Evolutionary conservation across 2,888 invertebrate species (phyloP).

Genomic region (Cephus sareptanus): DNA sequence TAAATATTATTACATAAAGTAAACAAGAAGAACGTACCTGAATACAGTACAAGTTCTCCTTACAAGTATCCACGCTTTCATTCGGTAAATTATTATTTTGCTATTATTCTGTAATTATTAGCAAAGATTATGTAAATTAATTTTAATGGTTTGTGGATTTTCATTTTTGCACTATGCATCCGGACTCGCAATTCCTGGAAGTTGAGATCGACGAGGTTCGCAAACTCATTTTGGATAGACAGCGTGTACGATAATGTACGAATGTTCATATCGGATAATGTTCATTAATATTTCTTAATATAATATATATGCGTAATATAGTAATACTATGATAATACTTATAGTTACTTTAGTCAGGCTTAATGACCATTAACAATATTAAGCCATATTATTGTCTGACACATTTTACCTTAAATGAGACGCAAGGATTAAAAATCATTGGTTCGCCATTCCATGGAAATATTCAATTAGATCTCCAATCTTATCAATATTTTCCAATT

Average conservation of each 20-base stretch:
- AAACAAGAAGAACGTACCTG: background rate
- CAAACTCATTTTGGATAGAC: background rate
- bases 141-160: background rate
- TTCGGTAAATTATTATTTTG: background rate
- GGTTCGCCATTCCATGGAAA: background rate
- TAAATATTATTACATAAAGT: background rate
- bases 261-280: background rate
- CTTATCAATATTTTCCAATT: background rate
- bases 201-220: background rate
- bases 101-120: background rate
- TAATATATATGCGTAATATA: background rate
- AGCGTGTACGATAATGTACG: background rate
- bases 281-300: background rate
- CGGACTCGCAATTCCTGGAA: background rate
- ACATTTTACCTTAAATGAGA: constrained; percentile 27
- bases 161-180: background rate
- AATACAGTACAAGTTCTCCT: background rate
- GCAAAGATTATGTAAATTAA: background rate
- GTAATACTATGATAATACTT: constrained; percentile 9
- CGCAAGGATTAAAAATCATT: constrained; percentile 1
- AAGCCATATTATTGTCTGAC: constrained; percentile 40
- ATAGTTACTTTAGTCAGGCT: constrained; percentile 22
- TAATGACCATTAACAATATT: constrained; percentile 22
- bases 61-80: background rate
- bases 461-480: background rate